Evolutionary conservation across 2,888 invertebrate species (phyloP).

Genomic region (Subacronicta megacephala): DNA sequence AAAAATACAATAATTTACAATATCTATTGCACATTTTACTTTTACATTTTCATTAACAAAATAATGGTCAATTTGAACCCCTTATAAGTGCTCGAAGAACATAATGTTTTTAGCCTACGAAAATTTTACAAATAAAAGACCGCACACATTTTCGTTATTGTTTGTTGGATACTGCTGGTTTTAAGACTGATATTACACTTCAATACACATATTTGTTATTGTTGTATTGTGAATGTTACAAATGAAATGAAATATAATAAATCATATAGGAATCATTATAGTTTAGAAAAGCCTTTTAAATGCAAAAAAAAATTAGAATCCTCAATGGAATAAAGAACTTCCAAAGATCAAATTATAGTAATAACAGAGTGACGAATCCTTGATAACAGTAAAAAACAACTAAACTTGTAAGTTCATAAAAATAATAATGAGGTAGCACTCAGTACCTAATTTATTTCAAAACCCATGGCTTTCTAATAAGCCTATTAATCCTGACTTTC

Average conservation of each 20-base stretch:
- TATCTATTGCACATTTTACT: no score
- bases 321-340: no score
- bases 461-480: background rate
- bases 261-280: constrained; percentile 3
- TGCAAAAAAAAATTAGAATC: constrained; percentile 6
- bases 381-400: background rate
- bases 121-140: constrained; percentile 7
- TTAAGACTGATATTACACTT: constrained; percentile 44
- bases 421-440: no score
- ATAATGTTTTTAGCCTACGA: constrained; percentile 8
- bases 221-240: constrained; percentile 8
- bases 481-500: background rate
- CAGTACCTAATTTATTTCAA: background rate
- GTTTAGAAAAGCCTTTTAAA: background rate
- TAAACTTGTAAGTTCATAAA: background rate
- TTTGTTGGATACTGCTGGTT: constrained; percentile 14
- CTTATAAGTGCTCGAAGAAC: constrained; percentile 5
- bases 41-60: background rate
- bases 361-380: background rate
- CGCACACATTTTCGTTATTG: constrained; percentile 6
- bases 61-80: constrained; percentile 22
- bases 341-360: background rate
- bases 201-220: constrained; percentile 24
- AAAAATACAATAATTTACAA: no score
- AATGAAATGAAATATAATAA: constrained; percentile 11